Evolutionary conservation across 2,888 invertebrate species (phyloP).

Genomic region (Drosophila nigricruria): DNA sequence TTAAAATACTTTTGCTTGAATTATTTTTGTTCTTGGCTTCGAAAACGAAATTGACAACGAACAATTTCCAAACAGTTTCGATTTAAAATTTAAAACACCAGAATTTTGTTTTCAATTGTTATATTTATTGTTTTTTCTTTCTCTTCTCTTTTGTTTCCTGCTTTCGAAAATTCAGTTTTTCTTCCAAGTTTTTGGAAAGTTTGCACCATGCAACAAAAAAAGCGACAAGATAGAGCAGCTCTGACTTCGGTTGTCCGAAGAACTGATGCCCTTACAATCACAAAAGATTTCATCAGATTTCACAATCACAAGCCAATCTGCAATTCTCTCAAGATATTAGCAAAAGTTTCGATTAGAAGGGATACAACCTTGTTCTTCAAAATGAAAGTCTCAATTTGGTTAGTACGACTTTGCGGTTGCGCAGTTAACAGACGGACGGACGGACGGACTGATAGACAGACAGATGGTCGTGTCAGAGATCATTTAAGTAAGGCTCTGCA

Average conservation of each 20-base stretch:
- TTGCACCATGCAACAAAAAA: constrained; percentile 7
- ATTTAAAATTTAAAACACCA: too few relatives aligned
- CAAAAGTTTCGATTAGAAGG: background rate
- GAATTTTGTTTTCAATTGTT: constrained; percentile 15
- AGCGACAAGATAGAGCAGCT: background rate
- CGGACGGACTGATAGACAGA: background rate
- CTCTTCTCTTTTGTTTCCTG: background rate
- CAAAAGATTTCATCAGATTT: background rate
- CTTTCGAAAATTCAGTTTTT: constrained; percentile 6
- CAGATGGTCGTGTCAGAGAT: background rate
- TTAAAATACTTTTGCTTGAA: background rate
- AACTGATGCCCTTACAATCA: constrained; percentile 1
- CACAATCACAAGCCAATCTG: background rate
- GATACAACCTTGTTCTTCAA: background rate
- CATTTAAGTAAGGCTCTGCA: constrained; percentile 7
- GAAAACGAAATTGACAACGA: background rate
- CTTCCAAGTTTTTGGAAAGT: constrained; percentile 2
- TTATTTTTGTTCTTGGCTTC: background rate
- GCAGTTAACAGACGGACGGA: background rate
- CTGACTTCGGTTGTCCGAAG: background rate
- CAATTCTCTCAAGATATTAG: background rate
- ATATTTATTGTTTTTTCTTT: constrained; percentile 32
- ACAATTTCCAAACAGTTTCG: too few relatives aligned
- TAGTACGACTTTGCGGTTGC: background rate
- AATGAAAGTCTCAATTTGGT: background rate